Conservation (phyloP, 2,113 vertebrate species). For the Apus apus region DNA sequence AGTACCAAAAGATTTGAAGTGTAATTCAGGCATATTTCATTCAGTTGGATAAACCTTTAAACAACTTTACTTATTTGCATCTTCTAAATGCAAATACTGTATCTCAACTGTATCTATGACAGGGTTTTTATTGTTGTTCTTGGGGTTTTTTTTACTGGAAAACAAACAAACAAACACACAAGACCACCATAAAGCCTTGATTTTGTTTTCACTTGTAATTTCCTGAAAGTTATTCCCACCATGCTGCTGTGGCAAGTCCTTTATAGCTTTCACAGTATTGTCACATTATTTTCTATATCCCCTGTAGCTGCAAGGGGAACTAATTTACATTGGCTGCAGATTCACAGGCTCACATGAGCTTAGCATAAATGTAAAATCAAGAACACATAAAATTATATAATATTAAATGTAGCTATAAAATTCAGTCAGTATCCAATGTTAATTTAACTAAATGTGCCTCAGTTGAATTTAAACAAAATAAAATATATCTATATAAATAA, state of each 20-base stretch:
- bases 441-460: neutral
- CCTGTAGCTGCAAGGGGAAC: neutral
- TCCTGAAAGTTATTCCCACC: neutral
- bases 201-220: neutral
- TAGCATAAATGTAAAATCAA: conserved; percentile 29
- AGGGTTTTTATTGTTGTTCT: neutral
- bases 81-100: neutral
- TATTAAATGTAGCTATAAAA: neutral
- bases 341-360: neutral
- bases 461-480: neutral
- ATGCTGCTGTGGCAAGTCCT: neutral
- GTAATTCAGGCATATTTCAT: neutral
- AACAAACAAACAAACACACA: neutral
- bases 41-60: neutral
- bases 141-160: neutral
- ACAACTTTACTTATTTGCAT: neutral
- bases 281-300: conserved; percentile 12
- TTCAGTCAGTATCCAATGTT: neutral
- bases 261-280: neutral
- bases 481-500: neutral
- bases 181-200: neutral
- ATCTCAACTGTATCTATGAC: neutral
- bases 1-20: neutral
- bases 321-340: neutral
- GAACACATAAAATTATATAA: neutral